Evolutionary conservation across 2,797 vertebrate genomes (phyloP), one percentile per base, ranked within the genome.

Genomic region (Myotis vivesi): DNA sequence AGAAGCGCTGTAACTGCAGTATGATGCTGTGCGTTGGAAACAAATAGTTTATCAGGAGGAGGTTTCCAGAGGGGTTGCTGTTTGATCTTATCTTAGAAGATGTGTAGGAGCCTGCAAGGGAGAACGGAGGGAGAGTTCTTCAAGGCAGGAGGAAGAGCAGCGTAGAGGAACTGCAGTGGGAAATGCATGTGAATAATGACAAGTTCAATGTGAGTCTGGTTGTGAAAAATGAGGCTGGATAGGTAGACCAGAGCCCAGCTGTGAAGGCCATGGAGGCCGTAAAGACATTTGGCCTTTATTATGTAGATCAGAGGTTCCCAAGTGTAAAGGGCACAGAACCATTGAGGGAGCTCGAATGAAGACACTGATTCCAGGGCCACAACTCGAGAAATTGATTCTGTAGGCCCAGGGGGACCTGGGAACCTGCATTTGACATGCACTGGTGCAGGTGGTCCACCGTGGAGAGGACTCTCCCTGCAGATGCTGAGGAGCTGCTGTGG

Each of bases 21-120:
- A 15, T 13, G 72, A 46, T 13, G 5, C 3, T 5, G 5, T 1
- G 38, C n/a, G 6, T 30, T 5, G 33, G 53, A 23, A 64, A 22
- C 16, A 33, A 22, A n/a, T 8, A 8, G 38, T 55, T 36, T 8
- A 13, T 6, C n/a, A 5, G 59, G 80, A 22, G 51, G 49, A 72
- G 41, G 19, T 76, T 88, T 73, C 73, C 57, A 1, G 72, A 90
- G 44, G 64, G 82, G 20, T 0, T 76, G 53, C 53, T 38, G 12
- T n/a, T 36, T 44, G 94, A 73, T 38, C 62, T 94, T 69, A 55
- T 81, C 91, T 81, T 91, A 23, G 76, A 85, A 92, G 83, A 55
- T 46, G 30, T 3, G 28, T 1, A 86, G 41, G 51, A 55, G 36
- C 72, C 82, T 49, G 17, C 55, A 15, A 84, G 57, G 57, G n/a